Evolutionary conservation across 2,888 invertebrate genomes (phyloP), one percentile per base, ranked within the genome.

Genomic region (Phyto melanocephala): DNA sequence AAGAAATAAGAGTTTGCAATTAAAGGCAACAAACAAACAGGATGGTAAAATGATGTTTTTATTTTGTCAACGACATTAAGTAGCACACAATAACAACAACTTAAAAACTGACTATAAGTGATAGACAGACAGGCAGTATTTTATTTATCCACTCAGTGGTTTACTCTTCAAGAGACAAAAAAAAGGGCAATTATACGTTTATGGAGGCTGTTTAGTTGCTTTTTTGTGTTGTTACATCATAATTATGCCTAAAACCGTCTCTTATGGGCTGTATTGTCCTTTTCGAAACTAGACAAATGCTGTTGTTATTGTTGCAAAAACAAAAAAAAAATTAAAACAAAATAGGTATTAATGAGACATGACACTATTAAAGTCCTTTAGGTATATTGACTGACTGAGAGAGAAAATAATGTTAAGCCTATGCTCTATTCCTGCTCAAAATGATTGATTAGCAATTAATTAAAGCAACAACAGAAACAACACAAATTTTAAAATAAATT

Each of bases 371-470:
- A 70, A 40, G 80, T 72, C 72, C 50, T 72, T 76, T 62, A 33
- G 24, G 52, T 56, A 47, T 47, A 22, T 50, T 54, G 20, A 45
- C 45, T 40, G 2, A 5, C 22, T 13, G 20, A 40, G 17, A 72
- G 8, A n/a, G 45, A 37, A 71, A 54, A 20, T 77, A 40, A 35
- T 63, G 50, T 56, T 56, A 78, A 63, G 70, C 63, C 65, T 37
- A 37, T 42, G 42, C 24, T 45, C 52, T n/a, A n/a, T n/a, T 56
- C 63, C 63, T 80, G 54, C 50, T 54, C 60, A 54, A 56, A 71
- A 89, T 89, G 89, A 89, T 89, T 89, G 89, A 90, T 89, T 89
- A 87, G 90, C 90, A 89, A 89, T 89, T 90, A 90, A 89, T 89
- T 89, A 89, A 88, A 88, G 88, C 86, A 88, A 89, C 89, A 89